A percentile compares a stretch with the other conserved stretches of the same genome.
These are phyloP conservation scores for Enteromius radiatus DNA, from an alignment of 2,797 vertebrate genomes.

Conservation along the genomic window DNA sequence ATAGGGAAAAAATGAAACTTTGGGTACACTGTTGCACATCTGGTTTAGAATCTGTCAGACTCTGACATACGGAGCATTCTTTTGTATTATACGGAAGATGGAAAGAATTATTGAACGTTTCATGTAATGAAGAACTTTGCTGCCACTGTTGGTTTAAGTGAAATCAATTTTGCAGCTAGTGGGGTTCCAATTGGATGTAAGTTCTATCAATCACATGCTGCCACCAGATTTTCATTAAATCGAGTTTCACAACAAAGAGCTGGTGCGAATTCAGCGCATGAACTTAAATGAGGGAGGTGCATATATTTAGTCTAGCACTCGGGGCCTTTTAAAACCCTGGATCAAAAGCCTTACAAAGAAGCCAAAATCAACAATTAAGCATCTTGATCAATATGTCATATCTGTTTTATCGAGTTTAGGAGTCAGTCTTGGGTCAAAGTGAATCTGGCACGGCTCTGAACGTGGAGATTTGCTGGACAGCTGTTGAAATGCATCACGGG, in stretches of 20 bases:
- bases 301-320: slow-evolving; percentile 78
- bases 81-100: slow-evolving; percentile 81
- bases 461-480: slow-evolving; percentile 73
- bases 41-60: slow-evolving; percentile 85
- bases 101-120: slow-evolving; percentile 87
- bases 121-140: slow-evolving; percentile 88
- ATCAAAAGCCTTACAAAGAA: slow-evolving; percentile 76
- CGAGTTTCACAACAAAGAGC: slow-evolving; percentile 49
- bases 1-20: slow-evolving; percentile 82
- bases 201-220: slow-evolving; percentile 81
- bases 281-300: slow-evolving; percentile 66
- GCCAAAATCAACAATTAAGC: slow-evolving; percentile 81
- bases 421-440: slow-evolving; percentile 70
- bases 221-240: slow-evolving; percentile 80
- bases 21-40: slow-evolving; percentile 82
- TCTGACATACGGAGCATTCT: slow-evolving; percentile 84
- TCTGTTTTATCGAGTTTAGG: slow-evolving; percentile 78
- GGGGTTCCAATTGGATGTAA: slow-evolving; percentile 83
- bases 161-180: slow-evolving; percentile 83
- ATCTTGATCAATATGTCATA: slow-evolving; percentile 74
- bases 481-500: slow-evolving; percentile 60
- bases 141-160: slow-evolving; percentile 79
- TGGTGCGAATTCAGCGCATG: slow-evolving; percentile 71
- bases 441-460: slow-evolving; percentile 63
- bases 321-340: slow-evolving; percentile 69